Evolutionary conservation across 2,797 vertebrate species (phyloP).

Genomic region (Acanthurus lineatus): DNA sequence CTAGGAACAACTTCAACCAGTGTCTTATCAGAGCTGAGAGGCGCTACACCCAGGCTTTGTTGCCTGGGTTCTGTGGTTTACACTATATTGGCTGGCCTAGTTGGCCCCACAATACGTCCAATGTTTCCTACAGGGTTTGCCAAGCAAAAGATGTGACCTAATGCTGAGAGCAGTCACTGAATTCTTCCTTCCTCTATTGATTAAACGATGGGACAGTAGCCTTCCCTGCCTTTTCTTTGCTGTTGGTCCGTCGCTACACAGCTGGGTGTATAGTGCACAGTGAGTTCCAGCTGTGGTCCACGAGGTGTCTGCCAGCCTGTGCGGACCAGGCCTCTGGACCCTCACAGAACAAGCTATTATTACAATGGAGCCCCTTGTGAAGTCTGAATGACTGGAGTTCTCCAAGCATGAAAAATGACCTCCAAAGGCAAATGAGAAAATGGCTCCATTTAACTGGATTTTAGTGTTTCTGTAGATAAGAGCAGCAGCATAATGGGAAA

Average conservation of each 20-base stretch:
- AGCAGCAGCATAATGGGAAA: conserved; percentile 81
- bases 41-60: conserved; percentile 41
- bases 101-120: conserved; percentile 51
- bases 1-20: conserved; percentile 42
- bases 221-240: conserved; percentile 44
- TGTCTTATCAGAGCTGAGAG: conserved; percentile 34
- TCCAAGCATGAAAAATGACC: conserved; percentile 83
- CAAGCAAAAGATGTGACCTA: conserved; percentile 57
- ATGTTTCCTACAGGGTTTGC: conserved; percentile 64
- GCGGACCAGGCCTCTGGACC: conserved; percentile 59
- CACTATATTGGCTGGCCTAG: conserved; percentile 53
- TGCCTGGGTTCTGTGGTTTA: conserved; percentile 51
- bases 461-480: conserved; percentile 85
- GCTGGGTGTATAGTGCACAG: conserved; percentile 44
- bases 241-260: conserved; percentile 50
- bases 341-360: conserved; percentile 64
- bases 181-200: conserved; percentile 57
- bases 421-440: conserved; percentile 85
- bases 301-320: conserved; percentile 44
- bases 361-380: conserved; percentile 74
- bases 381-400: conserved; percentile 75
- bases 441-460: conserved; percentile 84
- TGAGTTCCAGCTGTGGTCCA: conserved; percentile 66
- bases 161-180: conserved; percentile 59
- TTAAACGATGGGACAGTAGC: conserved; percentile 41